Evolutionary conservation across 2,888 invertebrate species (phyloP), one percentile per base, ranked within the genome.

Genomic region (Ophonus ardosiacus): DNA sequence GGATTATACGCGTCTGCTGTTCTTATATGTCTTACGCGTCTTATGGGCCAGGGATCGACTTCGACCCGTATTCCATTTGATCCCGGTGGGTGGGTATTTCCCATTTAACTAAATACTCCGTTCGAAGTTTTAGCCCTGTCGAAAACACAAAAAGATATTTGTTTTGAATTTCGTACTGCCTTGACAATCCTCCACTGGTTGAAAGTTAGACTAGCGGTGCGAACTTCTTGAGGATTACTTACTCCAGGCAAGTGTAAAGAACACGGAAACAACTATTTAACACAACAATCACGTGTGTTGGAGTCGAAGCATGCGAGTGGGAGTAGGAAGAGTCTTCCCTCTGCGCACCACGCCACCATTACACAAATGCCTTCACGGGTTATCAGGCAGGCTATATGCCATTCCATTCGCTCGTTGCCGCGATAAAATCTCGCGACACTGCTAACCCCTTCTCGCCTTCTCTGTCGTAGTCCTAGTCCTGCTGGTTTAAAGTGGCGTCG

Each of bases 291-390:
- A 84, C 84, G 84, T 65, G 76, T 59, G 84, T 84, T 65, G 43
- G 76, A 18, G 31, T 31, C 31, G 31, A 5, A 31, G 43, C 38
- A 68, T 68, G 68, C 21, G 40, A 68, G 71, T 10, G 43, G 3
- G 18, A 51, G 43, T 18, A 78, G 78, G 15, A 78, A 57, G 38
- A 57, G 57, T 13, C 17, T 56, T 21, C 3, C 31, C 57, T n/a
- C 24, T 0, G 57, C n/a, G 65, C 59, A 63, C 81, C 40, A 76
- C 24, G 61, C 83, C 84, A 84, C 86, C 86, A 87, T 87, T 87
- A 87, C 86, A 87, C 87, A 87, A 88, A 87, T 87, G 88, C 87
- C 87, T 87, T 88, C 87, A 86, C 88, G 88, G 87, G 88, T 88
- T 88, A 88, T 88, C 88, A 87, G 87, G 63, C 86, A 86, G 86